Evolutionary conservation across 2,888 invertebrate genomes (phyloP).

Genomic region (Andrena marginata): DNA sequence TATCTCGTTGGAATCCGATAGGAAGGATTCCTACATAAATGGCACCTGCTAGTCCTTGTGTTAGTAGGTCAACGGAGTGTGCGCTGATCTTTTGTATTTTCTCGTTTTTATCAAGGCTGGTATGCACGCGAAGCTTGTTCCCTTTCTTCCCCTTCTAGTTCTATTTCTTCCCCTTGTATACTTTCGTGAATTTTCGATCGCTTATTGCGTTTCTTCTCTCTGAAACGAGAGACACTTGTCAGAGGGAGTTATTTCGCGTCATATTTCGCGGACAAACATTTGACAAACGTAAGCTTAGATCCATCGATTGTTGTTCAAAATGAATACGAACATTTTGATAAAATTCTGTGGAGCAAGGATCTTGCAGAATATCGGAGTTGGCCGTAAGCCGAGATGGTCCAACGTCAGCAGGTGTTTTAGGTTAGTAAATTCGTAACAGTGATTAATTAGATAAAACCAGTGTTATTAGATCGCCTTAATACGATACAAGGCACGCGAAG

Average conservation of each 20-base stretch:
- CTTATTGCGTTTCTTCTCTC: neutral
- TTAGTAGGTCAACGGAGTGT: slow-evolving; percentile 53
- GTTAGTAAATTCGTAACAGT: slow-evolving; percentile 68
- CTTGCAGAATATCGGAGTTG: slow-evolving; percentile 66
- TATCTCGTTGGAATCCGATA: slow-evolving; percentile 37
- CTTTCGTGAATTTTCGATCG: neutral
- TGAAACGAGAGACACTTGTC: neutral
- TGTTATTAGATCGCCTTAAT: neutral
- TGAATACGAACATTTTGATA: slow-evolving; percentile 78
- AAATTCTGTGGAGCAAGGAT: slow-evolving; percentile 76
- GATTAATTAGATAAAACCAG: neutral
- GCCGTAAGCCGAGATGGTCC: slow-evolving; percentile 72
- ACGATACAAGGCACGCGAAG: no score
- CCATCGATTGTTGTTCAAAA: slow-evolving; percentile 49
- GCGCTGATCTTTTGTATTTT: slow-evolving; percentile 52
- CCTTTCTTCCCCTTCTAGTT: neutral
- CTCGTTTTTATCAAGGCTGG: neutral
- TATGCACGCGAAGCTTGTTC: neutral
- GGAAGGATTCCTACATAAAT: slow-evolving; percentile 65
- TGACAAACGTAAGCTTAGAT: neutral
- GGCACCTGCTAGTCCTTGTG: slow-evolving; percentile 52
- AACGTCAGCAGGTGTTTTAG: slow-evolving; percentile 78
- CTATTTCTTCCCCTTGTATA: neutral
- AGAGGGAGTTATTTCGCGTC: neutral
- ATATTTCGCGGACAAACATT: slow-evolving; percentile 19